These are phyloP conservation scores for Melitaea athalia DNA, from an alignment of 2,888 invertebrate species.

Conservation along the genomic window DNA sequence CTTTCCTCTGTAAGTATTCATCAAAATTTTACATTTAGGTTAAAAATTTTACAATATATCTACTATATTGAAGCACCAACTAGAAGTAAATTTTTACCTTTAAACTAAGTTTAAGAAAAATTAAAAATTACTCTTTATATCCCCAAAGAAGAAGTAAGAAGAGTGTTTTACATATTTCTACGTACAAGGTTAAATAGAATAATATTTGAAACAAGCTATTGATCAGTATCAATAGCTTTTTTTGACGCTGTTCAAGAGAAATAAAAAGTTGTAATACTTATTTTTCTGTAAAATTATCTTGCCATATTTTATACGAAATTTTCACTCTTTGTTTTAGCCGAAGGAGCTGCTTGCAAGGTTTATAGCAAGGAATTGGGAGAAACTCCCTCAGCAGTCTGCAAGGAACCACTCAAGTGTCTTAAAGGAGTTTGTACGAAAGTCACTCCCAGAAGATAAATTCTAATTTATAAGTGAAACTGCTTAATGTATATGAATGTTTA, in stretches of 20 bases:
- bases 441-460: slow-evolving; percentile 48
- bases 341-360: slow-evolving; percentile 62
- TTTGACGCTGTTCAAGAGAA: no score
- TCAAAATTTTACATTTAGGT: not conserved
- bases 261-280: not conserved
- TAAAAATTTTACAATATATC: no score
- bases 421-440: slow-evolving; percentile 61
- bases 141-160: no score
- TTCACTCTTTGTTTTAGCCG: slow-evolving; percentile 52
- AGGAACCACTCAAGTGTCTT: slow-evolving; percentile 61
- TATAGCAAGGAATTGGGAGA: slow-evolving; percentile 74
- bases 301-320: not conserved
- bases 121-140: no score
- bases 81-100: not conserved
- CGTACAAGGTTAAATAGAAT: no score
- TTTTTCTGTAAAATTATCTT: no score
- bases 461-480: not conserved
- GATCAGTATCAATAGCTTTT: not conserved
- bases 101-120: no score
- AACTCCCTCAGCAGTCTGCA: slow-evolving; percentile 71
- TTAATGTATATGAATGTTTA: not conserved
- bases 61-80: no score
- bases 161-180: no score
- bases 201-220: no score
- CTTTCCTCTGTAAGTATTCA: slow-evolving; percentile 59